These are phyloP conservation scores for Gonioctena quinquepunctata DNA, from an alignment of 1,140 invertebrate species.

Conservation along the genomic window DNA sequence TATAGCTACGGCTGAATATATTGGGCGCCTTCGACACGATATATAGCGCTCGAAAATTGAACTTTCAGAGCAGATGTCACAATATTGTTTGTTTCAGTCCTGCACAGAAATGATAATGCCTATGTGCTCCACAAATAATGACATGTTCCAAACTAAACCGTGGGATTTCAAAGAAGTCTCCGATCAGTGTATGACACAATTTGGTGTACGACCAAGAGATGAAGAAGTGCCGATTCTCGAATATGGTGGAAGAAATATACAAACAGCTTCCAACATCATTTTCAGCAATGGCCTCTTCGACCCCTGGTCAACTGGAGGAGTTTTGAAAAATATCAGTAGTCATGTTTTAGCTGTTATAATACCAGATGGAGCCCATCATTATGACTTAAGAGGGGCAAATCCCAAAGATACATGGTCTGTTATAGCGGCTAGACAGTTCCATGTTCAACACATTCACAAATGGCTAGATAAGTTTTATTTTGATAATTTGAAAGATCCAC, in stretches of 20 bases:
- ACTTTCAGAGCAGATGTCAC: too few species aligned
- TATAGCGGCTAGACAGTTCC: conserved; percentile 66
- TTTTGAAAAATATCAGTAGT: conserved; percentile 71
- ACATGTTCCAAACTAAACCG: conserved; percentile 79
- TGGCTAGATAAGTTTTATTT: conserved; percentile 65
- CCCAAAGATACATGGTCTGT: conserved; percentile 74
- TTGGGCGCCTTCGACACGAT: too few species aligned
- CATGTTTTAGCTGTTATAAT: conserved; percentile 78
- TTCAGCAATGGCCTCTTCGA: conserved; percentile 92
- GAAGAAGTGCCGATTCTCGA: conserved; percentile 69
- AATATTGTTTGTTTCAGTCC: conserved; percentile 59
- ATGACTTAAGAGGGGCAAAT: conserved; percentile 80
- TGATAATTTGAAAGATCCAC: background rate
- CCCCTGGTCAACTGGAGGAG: conserved; percentile 91
- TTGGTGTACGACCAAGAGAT: conserved; percentile 64
- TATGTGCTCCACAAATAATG: conserved; percentile 79
- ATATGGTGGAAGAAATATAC: conserved; percentile 80
- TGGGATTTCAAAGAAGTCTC: conserved; percentile 77
- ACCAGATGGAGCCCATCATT: conserved; percentile 88
- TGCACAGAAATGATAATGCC: conserved; percentile 98
- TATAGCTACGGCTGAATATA: too few species aligned
- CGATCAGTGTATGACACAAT: conserved; percentile 72
- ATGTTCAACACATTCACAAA: conserved; percentile 67
- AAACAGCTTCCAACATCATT: conserved; percentile 77
- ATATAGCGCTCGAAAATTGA: too few species aligned